A percentile compares a stretch with the other conserved stretches of the same genome.
phyloP scores from a whole-genome alignment of 2,113 vertebrate species.

The human (Homo sapiens) region DNA sequence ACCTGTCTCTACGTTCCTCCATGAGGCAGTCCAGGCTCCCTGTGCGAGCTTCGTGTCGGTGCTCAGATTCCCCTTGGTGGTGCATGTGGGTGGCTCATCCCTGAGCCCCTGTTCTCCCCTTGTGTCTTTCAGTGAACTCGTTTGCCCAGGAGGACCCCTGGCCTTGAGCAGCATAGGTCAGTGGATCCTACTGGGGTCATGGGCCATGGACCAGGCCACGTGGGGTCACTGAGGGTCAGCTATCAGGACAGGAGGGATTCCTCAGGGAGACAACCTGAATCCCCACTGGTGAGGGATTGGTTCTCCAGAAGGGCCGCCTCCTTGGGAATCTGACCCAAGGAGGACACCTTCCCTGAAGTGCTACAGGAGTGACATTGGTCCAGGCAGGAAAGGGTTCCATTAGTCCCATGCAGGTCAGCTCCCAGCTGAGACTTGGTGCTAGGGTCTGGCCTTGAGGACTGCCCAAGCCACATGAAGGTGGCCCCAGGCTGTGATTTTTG shows the following conservation, averaged over 20 bases:
- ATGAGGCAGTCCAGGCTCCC: not conserved
- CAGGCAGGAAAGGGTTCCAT: too few relatives aligned
- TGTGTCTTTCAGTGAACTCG: not conserved
- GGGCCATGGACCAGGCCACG: accelerated
- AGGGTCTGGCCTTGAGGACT: too few relatives aligned
- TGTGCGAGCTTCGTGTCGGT: not conserved
- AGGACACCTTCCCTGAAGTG: not conserved
- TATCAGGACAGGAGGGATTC: not conserved
- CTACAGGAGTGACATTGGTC: too few relatives aligned
- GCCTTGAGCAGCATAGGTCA: not conserved
- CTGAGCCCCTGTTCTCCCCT: not conserved
- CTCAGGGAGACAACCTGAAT: not conserved
- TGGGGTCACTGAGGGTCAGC: not conserved
- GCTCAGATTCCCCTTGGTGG: accelerated
- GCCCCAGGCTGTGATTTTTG: too few relatives aligned
- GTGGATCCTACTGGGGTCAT: not conserved
- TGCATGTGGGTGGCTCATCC: not conserved
- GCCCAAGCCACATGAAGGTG: too few relatives aligned
- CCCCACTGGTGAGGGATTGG: not conserved
- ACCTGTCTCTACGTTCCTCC: not conserved
- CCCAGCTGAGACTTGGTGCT: too few relatives aligned
- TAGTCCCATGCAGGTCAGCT: too few relatives aligned
- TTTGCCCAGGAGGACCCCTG: not conserved
- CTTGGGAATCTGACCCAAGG: not conserved
- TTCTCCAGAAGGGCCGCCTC: not conserved